These are phyloP conservation scores for Eupithecia subfuscata DNA, from an alignment of 2,888 invertebrate species.

Conservation along the genomic window DNA sequence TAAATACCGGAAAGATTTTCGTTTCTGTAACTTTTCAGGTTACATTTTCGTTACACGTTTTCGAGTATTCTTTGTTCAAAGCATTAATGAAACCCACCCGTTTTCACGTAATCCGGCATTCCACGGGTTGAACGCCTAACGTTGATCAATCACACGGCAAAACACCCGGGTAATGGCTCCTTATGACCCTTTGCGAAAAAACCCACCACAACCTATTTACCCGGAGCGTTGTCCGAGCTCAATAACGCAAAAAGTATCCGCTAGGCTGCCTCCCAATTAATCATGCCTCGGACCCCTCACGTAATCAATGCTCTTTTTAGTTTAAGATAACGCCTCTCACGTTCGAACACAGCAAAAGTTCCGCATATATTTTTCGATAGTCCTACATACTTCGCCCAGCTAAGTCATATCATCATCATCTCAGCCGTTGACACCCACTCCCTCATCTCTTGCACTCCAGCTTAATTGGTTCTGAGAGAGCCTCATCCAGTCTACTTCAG, in stretches of 20 bases:
- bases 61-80: constrained; percentile 12
- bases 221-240: constrained; percentile 61
- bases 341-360: constrained; percentile 31
- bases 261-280: constrained; percentile 63
- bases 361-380: background rate
- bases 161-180: constrained; percentile 73
- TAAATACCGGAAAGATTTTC: background rate
- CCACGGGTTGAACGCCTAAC: constrained; percentile 51
- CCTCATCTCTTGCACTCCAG: background rate
- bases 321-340: constrained; percentile 57
- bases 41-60: constrained; percentile 6
- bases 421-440: background rate
- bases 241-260: constrained; percentile 75
- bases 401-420: background rate
- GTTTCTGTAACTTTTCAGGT: background rate
- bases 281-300: constrained; percentile 57
- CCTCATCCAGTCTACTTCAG: background rate
- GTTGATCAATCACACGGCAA: constrained; percentile 74
- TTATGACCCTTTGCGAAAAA: constrained; percentile 60
- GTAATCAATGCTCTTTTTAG: constrained; percentile 63
- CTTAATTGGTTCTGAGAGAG: background rate
- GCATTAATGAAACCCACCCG: constrained; percentile 23
- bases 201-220: constrained; percentile 67
- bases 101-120: constrained; percentile 38
- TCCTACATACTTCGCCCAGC: background rate